Conservation (phyloP, 64 coral and sea anemone species). For the Hydrozoanthus tunicans region DNA sequence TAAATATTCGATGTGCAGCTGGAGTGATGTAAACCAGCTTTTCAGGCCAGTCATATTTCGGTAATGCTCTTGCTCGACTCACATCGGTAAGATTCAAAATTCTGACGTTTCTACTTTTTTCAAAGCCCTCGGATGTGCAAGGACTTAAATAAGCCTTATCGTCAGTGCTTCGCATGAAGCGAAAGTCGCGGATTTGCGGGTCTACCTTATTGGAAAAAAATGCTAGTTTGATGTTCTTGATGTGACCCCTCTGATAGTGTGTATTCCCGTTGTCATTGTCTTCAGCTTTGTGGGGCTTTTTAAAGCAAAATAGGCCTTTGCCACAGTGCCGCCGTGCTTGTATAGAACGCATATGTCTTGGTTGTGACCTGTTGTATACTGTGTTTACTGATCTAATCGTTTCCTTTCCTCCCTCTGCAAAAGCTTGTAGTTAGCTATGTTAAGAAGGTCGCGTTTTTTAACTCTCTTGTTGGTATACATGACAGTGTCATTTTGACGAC, state of each 20-base stretch:
- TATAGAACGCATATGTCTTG: slow-evolving; percentile 26
- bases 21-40: background rate
- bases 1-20: background rate
- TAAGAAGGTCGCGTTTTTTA: slow-evolving; percentile 47
- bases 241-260: slow-evolving; percentile 66
- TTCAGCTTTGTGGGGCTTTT: slow-evolving; percentile 74
- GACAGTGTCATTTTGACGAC: slow-evolving; percentile 60
- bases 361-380: slow-evolving; percentile 43
- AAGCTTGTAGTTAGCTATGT: slow-evolving; percentile 66
- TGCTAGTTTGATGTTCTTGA: slow-evolving; percentile 50
- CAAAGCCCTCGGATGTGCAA: background rate
- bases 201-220: slow-evolving; percentile 9
- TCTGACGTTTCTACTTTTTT: background rate
- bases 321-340: slow-evolving; percentile 47
- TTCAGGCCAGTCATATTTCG: background rate
- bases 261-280: slow-evolving; percentile 72
- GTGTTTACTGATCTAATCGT: slow-evolving; percentile 52
- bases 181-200: background rate
- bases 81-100: background rate
- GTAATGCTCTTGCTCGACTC: background rate
- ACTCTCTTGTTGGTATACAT: slow-evolving; percentile 70
- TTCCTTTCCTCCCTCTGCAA: slow-evolving; percentile 12
- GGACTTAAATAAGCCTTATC: background rate
- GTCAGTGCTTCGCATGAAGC: background rate
- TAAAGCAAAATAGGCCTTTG: slow-evolving; percentile 73